phyloP scores from a whole-genome alignment of 2,888 invertebrate species.

The Drosophila aldrichi region DNA sequence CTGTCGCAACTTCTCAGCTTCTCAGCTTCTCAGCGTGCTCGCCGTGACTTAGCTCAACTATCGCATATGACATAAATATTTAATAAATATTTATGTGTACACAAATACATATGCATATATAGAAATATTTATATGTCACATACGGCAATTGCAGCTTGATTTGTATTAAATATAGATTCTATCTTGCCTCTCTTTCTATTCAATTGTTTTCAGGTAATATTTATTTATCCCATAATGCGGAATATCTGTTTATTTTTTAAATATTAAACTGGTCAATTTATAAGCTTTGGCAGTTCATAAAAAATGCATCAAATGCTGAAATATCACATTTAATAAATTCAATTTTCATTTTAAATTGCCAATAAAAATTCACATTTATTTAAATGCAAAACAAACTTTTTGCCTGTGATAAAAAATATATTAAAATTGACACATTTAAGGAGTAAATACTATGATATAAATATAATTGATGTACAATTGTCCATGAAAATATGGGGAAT shows the following conservation, averaged over 20 bases:
- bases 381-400: too few relatives aligned
- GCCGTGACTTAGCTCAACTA: conserved; percentile 22
- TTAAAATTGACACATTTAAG: neutral
- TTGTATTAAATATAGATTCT: neutral
- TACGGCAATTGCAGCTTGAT: neutral
- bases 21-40: too few relatives aligned
- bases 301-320: neutral
- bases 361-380: neutral
- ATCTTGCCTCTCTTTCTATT: neutral
- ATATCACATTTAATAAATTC: neutral
- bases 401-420: neutral
- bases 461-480: neutral
- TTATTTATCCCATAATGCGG: neutral
- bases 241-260: neutral
- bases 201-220: neutral
- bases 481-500: neutral
- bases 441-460: neutral
- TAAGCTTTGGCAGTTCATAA: neutral
- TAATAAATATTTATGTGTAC: neutral
- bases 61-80: conserved; percentile 7
- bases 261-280: neutral
- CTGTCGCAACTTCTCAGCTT: conserved; percentile 21
- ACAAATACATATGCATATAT: too few relatives aligned
- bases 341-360: neutral
- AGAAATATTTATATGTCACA: neutral